Percentiles rank a stretch among this genome's conserved stretches.
These are phyloP conservation scores for Channa argus DNA, from an alignment of 2,113 vertebrate species.

Conservation along the genomic window DNA sequence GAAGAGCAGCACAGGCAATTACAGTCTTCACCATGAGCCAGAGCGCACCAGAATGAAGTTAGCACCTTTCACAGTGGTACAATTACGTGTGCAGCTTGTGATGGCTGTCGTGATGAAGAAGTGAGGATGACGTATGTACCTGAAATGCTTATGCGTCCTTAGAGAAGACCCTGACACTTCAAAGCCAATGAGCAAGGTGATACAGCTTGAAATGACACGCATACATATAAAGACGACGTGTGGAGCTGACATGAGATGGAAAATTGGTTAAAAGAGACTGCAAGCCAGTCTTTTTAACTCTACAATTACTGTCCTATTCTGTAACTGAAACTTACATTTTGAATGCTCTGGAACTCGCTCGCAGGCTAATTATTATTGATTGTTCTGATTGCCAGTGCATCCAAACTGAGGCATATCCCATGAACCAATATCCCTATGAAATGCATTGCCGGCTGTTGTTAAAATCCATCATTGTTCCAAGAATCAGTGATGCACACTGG, in stretches of 20 bases:
- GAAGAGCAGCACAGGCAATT: constrained; percentile 88
- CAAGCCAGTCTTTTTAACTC: constrained; percentile 5
- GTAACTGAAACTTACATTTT: not conserved
- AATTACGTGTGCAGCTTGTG: constrained; percentile 82
- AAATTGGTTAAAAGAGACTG: constrained; percentile 56
- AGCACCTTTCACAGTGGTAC: constrained; percentile 83
- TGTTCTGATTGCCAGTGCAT: constrained; percentile 10
- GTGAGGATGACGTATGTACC: constrained; percentile 48
- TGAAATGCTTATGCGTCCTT: constrained; percentile 60
- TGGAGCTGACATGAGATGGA: constrained; percentile 38
- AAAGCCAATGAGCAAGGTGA: constrained; percentile 46
- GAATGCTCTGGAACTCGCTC: not conserved
- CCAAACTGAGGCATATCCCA: constrained; percentile 28
- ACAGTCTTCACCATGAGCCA: constrained; percentile 87
- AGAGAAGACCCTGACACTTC: constrained; percentile 60
- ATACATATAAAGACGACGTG: constrained; percentile 12
- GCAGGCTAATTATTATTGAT: constrained; percentile 16
- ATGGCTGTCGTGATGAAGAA: constrained; percentile 42
- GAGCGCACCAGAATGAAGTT: constrained; percentile 90
- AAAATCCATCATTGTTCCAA: constrained; percentile 41
- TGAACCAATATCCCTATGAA: constrained; percentile 11
- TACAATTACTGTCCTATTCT: not conserved
- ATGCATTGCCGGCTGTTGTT: constrained; percentile 14
- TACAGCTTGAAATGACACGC: constrained; percentile 22
- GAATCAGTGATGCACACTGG: constrained; percentile 30